Evolutionary conservation across 2,113 vertebrate species (phyloP), one percentile per base, ranked within the genome.

Genomic region (Xenus cinereus): DNA sequence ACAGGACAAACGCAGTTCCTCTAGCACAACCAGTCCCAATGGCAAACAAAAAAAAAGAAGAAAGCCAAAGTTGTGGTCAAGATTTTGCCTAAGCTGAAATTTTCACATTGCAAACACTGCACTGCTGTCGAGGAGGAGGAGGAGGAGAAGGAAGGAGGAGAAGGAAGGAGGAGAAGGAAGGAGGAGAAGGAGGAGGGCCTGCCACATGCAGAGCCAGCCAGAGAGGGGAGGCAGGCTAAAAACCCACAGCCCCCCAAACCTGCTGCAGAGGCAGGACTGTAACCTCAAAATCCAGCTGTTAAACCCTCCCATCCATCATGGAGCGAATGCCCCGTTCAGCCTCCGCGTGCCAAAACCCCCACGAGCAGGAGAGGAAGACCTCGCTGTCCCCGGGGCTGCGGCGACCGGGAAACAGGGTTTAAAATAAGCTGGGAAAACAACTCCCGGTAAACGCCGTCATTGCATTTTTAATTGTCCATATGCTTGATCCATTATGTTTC

Each of bases 401-500:
- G 39, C 3, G 5, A 7, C 66, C 0, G 6, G 87, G 66, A 91
- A 96, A n/a, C 2, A 5, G 84, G 24, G 45, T 87, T 94, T 84
- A 85, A 89, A 91, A 90, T 37, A 76, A 83, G 46, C 82, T 77
- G 75, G 78, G 85, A 74, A 85, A 92, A 73, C 53, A 63, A 12
- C 92, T 90, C 95, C 68, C 19, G 2, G 28, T 86, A 92, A 91
- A 94, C 5, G 5, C 68, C 1, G 0, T 74, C 79, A 62, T n/a
- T 89, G 60, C 86, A 56, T 95, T 95, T 90, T 90, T 93, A 96
- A 93, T 88, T 77, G 85, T 74, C 95, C 90, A 50, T 86, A 83
- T 94, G 84, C 54, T 67, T 39, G 50, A 80, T 79, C 84, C 87
- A 80, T 89, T 87, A 41, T 66, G 81, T 83, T 80, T 86, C 63